Evolutionary conservation across 2,113 vertebrate species (phyloP).

Genomic region (Seriola quinqueradiata): DNA sequence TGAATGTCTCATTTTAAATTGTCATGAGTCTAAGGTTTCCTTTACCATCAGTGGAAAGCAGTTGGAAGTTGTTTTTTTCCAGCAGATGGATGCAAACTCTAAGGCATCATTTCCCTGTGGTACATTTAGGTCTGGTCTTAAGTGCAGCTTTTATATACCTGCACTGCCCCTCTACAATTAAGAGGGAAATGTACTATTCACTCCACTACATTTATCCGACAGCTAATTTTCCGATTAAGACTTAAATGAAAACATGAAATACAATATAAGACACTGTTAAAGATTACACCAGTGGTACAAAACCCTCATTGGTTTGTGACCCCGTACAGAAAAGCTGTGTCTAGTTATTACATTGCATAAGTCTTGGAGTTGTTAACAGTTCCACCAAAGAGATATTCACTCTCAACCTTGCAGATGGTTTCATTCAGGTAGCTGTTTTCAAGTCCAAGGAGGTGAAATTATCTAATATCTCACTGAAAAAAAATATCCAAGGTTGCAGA

Average conservation of each 20-base stretch:
- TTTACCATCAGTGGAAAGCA: slow-evolving; percentile 27
- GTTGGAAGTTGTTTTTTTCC: background rate
- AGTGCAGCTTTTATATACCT: background rate
- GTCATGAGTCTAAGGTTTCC: slow-evolving; percentile 1
- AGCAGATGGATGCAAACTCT: background rate
- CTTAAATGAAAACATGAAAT: background rate
- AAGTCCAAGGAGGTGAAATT: background rate
- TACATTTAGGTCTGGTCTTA: background rate
- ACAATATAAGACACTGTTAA: background rate
- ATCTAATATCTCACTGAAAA: background rate
- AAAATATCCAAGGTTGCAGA: no score
- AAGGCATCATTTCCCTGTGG: background rate
- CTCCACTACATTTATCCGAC: background rate
- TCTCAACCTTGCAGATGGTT: background rate
- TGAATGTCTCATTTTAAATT: slow-evolving; percentile 27
- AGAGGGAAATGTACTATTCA: background rate
- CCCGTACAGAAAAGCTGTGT: no score
- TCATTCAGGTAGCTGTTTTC: background rate
- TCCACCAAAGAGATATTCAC: background rate
- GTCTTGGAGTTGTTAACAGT: background rate
- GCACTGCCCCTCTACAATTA: background rate
- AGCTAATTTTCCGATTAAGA: slow-evolving; percentile 4
- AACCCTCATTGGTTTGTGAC: background rate
- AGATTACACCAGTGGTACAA: background rate
- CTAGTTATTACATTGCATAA: background rate